Percentiles rank a stretch among this genome's conserved stretches.
phyloP scores from a whole-genome alignment of 2,113 vertebrate genomes.

The Machaerirhynchus nigripectus region DNA sequence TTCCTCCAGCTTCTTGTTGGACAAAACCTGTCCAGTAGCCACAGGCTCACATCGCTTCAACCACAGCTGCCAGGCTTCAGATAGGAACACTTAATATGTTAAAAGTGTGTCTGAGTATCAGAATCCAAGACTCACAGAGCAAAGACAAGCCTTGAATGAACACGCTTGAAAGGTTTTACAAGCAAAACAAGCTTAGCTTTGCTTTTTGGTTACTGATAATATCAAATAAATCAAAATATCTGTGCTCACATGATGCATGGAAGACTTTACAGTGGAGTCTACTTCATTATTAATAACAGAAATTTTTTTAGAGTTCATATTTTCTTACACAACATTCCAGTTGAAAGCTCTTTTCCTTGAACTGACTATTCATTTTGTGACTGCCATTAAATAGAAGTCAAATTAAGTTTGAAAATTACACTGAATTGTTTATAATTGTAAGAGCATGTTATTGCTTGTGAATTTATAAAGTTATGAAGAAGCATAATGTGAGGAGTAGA shows the following conservation, averaged over 20 bases:
- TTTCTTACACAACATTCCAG: not conserved
- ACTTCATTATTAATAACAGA: not conserved
- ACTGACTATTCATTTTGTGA: not conserved
- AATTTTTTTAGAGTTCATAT: not conserved
- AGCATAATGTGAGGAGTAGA: not conserved
- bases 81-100: not conserved
- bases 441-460: not conserved
- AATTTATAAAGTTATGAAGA: not conserved
- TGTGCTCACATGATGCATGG: not conserved
- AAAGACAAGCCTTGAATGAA: not conserved
- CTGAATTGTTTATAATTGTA: not conserved
- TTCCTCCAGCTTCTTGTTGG: not conserved
- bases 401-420: not conserved
- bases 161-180: not conserved
- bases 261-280: not conserved
- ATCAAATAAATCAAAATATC: not conserved
- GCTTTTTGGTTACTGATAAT: not conserved
- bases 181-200: not conserved
- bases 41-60: fast-evolving
- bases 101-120: not conserved
- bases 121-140: not conserved
- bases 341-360: not conserved
- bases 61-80: not conserved
- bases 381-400: not conserved
- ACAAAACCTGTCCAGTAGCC: not conserved